A percentile compares a stretch with the other conserved stretches of the same genome.
These are phyloP conservation scores for Leptinotarsa peninsularis DNA, from an alignment of 2,888 invertebrate genomes.

Conservation along the genomic window DNA sequence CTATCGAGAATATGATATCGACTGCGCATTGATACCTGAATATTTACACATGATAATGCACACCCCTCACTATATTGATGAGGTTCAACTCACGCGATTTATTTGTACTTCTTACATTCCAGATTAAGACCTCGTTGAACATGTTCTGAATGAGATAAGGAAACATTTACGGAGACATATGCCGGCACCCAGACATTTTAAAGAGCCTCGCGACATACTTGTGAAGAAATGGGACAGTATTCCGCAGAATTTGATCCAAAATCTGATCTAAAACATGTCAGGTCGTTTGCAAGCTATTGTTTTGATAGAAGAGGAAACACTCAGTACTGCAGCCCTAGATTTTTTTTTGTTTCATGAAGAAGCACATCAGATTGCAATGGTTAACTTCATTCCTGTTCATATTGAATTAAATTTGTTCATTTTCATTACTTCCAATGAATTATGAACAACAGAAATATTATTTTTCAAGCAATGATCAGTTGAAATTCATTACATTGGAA, in stretches of 20 bases:
- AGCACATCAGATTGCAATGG: neutral
- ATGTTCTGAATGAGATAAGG: neutral
- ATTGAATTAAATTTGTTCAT: neutral
- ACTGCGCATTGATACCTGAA: slow-evolving; percentile 14
- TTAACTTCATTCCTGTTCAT: neutral
- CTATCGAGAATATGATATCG: slow-evolving; percentile 1
- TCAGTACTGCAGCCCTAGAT: slow-evolving; percentile 19
- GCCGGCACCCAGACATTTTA: slow-evolving; percentile 12
- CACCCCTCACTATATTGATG: neutral
- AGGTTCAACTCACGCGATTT: neutral
- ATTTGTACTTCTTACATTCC: neutral
- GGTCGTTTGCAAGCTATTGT: slow-evolving; percentile 31
- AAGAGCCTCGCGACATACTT: slow-evolving; percentile 27
- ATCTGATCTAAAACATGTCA: slow-evolving; percentile 31
- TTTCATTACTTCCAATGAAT: neutral
- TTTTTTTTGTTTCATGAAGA: neutral
- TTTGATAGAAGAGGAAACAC: slow-evolving; percentile 26
- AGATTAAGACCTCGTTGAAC: slow-evolving; percentile 8
- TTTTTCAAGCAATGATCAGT: neutral
- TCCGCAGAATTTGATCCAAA: slow-evolving; percentile 33
- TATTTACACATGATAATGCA: slow-evolving; percentile 14
- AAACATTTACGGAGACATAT: slow-evolving; percentile 12
- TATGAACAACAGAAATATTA: neutral
- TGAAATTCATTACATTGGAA: too few relatives aligned
- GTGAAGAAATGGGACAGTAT: slow-evolving; percentile 34